Percentiles rank a stretch among this genome's conserved stretches.
Evolutionary conservation across 2,888 invertebrate genomes (phyloP).

Genomic region (Nomada hirtipes): DNA sequence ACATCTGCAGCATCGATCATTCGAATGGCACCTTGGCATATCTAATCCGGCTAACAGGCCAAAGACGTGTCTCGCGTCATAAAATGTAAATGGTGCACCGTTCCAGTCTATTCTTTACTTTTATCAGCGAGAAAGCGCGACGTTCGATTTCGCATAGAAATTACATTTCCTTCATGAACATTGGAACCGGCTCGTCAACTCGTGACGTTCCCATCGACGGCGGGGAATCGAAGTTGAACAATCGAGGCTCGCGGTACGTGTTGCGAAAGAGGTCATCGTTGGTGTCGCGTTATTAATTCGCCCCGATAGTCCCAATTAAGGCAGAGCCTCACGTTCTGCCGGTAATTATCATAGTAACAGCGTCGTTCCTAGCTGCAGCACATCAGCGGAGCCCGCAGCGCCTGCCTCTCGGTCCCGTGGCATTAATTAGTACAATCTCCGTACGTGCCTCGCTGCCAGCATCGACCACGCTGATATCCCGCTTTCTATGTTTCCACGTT

Average conservation of each 20-base stretch:
- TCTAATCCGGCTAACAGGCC: no score
- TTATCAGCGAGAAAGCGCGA: no score
- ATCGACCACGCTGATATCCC: conserved; percentile 67
- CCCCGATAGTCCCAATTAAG: conserved; percentile 75
- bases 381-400: conserved; percentile 73
- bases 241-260: conserved; percentile 27
- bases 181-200: background rate
- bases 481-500: conserved; percentile 55
- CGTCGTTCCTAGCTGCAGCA: conserved; percentile 74
- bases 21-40: no score
- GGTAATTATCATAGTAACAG: conserved; percentile 79
- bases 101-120: no score
- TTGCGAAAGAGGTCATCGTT: conserved; percentile 55
- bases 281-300: conserved; percentile 69
- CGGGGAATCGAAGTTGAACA: conserved; percentile 17
- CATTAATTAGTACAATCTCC: conserved; percentile 82
- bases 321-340: conserved; percentile 75
- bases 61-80: no score
- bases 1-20: no score
- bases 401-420: conserved; percentile 64
- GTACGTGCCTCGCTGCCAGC: conserved; percentile 76
- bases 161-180: conserved; percentile 24
- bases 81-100: no score
- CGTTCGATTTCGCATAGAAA: conserved; percentile 20
- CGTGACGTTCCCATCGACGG: conserved; percentile 23